phyloP scores from a whole-genome alignment of 2,888 invertebrate genomes.

The Melanotus villosus region DNA sequence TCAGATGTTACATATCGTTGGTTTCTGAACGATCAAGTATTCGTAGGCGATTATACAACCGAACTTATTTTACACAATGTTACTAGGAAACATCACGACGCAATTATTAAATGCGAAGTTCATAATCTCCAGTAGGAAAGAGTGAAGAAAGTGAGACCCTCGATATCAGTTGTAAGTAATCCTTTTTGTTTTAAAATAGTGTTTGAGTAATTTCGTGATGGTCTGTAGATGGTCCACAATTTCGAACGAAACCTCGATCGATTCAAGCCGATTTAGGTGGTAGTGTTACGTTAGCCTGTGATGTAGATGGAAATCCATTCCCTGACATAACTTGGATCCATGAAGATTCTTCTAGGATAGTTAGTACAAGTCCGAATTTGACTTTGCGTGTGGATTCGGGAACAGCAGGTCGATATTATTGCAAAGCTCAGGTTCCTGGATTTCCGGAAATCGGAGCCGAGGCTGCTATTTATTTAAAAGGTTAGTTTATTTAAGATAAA shows the following conservation, averaged over 20 bases:
- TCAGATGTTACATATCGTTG: constrained; percentile 86
- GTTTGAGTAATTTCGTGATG: not conserved
- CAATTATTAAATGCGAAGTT: constrained; percentile 92
- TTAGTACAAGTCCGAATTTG: constrained; percentile 83
- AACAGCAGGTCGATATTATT: constrained; percentile 89
- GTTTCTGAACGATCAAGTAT: constrained; percentile 87
- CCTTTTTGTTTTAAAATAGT: constrained; percentile 86
- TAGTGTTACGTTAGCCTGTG: constrained; percentile 86
- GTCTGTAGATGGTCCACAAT: constrained; percentile 83
- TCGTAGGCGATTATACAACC: constrained; percentile 86
- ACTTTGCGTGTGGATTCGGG: constrained; percentile 83
- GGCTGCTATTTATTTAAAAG: constrained; percentile 85
- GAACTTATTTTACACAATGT: constrained; percentile 87
- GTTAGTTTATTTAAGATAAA: no score
- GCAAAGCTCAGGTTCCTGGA: constrained; percentile 89
- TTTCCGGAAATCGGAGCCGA: constrained; percentile 91
- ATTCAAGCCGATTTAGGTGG: constrained; percentile 89
- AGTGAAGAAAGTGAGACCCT: constrained; percentile 90
- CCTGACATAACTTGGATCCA: constrained; percentile 93
- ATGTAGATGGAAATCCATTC: constrained; percentile 91
- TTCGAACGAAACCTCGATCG: constrained; percentile 81
- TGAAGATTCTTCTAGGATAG: constrained; percentile 80
- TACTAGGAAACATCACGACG: constrained; percentile 86
- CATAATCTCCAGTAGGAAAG: constrained; percentile 91
- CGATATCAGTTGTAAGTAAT: constrained; percentile 90